Conservation (phyloP, 2,113 vertebrate species). For the Willisornis vidua region DNA sequence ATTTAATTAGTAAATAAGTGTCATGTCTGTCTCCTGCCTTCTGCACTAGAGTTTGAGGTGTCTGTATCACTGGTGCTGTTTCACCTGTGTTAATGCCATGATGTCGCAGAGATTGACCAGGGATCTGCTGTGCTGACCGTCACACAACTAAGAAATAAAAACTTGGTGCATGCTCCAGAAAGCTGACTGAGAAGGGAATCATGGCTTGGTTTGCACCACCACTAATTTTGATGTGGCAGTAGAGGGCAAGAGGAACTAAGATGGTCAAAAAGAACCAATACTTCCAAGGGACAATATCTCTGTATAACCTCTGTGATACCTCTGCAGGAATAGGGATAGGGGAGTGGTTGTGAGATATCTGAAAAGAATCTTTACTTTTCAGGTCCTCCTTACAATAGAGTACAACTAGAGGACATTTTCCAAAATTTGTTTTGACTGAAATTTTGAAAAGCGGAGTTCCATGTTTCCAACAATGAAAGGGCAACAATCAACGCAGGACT, state of each 20-base stretch:
- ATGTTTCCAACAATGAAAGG: accelerated
- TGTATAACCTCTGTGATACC: background rate
- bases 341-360: background rate
- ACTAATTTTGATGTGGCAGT: background rate
- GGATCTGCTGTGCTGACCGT: background rate
- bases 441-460: background rate
- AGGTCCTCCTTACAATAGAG: background rate
- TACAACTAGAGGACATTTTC: background rate
- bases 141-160: background rate
- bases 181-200: background rate
- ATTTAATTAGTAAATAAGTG: background rate
- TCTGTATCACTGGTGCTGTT: background rate
- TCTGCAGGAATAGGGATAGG: background rate
- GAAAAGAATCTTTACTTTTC: background rate
- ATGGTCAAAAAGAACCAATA: background rate
- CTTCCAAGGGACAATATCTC: background rate
- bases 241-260: background rate
- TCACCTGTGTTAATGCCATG: background rate
- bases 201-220: background rate
- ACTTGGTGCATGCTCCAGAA: background rate
- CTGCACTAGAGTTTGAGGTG: background rate
- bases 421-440: background rate
- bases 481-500: background rate
- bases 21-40: background rate
- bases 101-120: background rate